A percentile compares a stretch with the other conserved stretches of the same genome.
Evolutionary conservation across 2,797 vertebrate species (phyloP).

Genomic region (Hippopotamyrus pictus): DNA sequence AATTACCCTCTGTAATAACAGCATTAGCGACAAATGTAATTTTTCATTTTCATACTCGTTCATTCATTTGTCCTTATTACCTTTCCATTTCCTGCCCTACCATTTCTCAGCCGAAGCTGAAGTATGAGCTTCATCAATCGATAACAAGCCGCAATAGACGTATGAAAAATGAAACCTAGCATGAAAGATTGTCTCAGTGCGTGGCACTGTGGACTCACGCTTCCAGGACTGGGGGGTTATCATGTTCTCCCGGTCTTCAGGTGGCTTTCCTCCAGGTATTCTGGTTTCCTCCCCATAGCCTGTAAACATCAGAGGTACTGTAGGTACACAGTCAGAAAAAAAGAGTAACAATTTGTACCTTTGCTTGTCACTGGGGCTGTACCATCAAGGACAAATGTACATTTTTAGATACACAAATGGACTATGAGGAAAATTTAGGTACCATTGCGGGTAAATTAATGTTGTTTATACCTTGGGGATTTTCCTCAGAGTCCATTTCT

Average conservation of each 20-base stretch:
- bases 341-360: background rate
- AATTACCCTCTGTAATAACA: background rate
- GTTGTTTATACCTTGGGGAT: background rate
- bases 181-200: background rate
- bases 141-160: background rate
- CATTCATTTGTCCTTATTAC: background rate
- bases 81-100: background rate
- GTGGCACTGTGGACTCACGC: background rate
- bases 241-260: background rate
- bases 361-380: background rate
- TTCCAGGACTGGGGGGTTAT: background rate
- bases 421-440: background rate
- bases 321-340: background rate
- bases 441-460: background rate
- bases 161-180: background rate
- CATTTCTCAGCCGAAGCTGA: background rate
- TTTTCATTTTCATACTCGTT: background rate
- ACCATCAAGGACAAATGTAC: background rate
- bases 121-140: background rate
- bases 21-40: background rate
- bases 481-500: background rate
- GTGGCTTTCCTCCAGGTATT: background rate
- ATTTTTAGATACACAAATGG: background rate
- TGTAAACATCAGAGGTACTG: background rate
- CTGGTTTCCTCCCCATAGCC: background rate